Conservation (phyloP, 2,888 invertebrate genomes). For the Orchesella flavescens region DNA sequence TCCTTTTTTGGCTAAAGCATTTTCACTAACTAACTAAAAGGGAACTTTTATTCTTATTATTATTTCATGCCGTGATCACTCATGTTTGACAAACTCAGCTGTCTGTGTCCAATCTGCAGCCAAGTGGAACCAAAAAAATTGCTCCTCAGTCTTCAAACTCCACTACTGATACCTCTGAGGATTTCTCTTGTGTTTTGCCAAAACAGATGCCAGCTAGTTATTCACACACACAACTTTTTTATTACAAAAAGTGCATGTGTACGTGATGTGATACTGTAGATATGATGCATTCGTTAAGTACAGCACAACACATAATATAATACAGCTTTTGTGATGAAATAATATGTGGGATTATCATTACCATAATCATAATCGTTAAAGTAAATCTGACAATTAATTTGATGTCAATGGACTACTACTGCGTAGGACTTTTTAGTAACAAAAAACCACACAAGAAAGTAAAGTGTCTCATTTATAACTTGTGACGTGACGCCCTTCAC, state of each 20-base stretch:
- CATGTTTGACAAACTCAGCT: conserved; percentile 57
- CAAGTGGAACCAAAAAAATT: conserved; percentile 45
- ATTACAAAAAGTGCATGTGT: conserved; percentile 16
- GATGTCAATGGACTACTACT: conserved; percentile 54
- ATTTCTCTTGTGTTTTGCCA: conserved; percentile 41
- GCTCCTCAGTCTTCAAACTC: conserved; percentile 13
- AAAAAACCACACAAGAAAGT: neutral
- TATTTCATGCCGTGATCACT: conserved; percentile 54
- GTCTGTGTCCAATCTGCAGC: conserved; percentile 57
- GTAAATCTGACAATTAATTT: conserved; percentile 41
- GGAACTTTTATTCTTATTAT: conserved; percentile 17
- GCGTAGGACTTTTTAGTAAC: neutral
- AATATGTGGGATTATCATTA: conserved; percentile 14
- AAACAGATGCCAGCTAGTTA: conserved; percentile 27
- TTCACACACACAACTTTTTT: conserved; percentile 13
- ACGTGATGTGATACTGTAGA: conserved; percentile 33
- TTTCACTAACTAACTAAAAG: conserved; percentile 25
- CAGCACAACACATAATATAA: conserved; percentile 9
- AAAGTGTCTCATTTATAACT: neutral
- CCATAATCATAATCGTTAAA: conserved; percentile 39
- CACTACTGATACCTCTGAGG: neutral
- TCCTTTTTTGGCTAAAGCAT: neutral
- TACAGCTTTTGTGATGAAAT: conserved; percentile 2
- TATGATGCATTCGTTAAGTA: neutral
- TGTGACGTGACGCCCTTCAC: neutral